Percentiles rank a stretch among this genome's conserved stretches.
Evolutionary conservation across 1,140 invertebrate species (phyloP).

Genomic region (Laupala kohalensis): DNA sequence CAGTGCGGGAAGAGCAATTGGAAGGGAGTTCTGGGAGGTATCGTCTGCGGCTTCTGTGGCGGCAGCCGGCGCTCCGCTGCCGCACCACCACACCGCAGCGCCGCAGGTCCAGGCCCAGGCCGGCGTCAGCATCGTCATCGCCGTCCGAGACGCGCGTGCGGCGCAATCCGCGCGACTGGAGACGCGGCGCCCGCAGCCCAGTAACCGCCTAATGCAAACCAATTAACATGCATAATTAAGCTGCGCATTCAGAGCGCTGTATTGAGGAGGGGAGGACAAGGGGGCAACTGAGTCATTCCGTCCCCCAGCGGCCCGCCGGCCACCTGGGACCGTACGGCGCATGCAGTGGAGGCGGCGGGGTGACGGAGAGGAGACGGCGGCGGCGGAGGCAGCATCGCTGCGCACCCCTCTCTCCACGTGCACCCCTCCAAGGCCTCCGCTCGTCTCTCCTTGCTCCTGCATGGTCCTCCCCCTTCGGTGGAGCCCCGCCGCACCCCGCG

Average conservation of each 20-base stretch:
- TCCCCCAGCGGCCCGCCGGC: conserved; percentile 4
- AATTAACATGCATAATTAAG: conserved; percentile 38
- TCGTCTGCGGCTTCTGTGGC: not conserved
- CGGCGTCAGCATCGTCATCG: conserved; percentile 12
- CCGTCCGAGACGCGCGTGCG: conserved; percentile 31
- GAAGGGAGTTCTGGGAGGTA: not conserved
- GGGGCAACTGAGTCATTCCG: conserved; percentile 3
- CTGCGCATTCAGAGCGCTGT: conserved; percentile 17
- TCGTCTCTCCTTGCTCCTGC: conserved; percentile 18
- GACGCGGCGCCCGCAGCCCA: conserved; percentile 22
- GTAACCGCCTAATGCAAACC: conserved; percentile 22
- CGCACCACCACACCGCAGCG: not conserved
- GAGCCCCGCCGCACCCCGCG: conserved; percentile 22
- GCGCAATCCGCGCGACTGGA: conserved; percentile 25
- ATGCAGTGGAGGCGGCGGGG: not conserved
- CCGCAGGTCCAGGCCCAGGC: not conserved
- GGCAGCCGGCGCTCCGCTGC: not conserved
- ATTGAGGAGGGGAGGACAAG: conserved; percentile 1
- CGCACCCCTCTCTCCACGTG: conserved; percentile 32
- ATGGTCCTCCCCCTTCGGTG: conserved; percentile 26
- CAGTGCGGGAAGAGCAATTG: not conserved
- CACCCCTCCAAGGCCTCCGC: conserved; percentile 27
- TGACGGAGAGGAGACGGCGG: too few relatives aligned
- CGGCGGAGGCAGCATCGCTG: conserved; percentile 21
- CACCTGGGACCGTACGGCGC: conserved; percentile 15